Evolutionary conservation across 2,888 invertebrate species (phyloP).

Genomic region (Ecliptopera silaceata): DNA sequence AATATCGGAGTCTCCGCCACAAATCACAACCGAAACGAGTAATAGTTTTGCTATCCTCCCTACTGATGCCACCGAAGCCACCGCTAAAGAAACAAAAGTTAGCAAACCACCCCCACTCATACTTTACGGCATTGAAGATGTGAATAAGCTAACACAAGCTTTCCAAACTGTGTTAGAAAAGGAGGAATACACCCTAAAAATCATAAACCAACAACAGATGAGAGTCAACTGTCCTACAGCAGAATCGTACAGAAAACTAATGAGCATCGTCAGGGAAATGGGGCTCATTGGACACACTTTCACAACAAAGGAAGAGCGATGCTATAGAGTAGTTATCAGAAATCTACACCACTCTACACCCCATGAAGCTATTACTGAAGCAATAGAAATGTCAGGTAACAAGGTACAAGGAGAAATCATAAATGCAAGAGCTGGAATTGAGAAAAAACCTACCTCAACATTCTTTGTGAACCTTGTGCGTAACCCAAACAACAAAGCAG

Average conservation of each 20-base stretch:
- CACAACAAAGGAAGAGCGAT: slow-evolving; percentile 4
- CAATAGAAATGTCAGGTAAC: slow-evolving; percentile 7
- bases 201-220: neutral
- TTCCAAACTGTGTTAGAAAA: neutral
- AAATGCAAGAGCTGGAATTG: slow-evolving; percentile 6
- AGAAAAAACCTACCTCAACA: no score
- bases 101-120: neutral
- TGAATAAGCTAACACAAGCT: neutral
- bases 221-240: slow-evolving; percentile 4
- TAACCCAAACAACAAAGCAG: neutral
- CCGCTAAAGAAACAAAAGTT: neutral
- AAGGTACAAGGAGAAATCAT: slow-evolving; percentile 14
- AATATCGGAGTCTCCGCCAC: no score
- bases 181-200: neutral
- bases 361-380: slow-evolving; percentile 1
- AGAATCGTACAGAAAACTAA: slow-evolving; percentile 5
- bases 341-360: no score
- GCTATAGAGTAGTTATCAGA: neutral
- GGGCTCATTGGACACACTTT: slow-evolving; percentile 4
- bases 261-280: slow-evolving; percentile 2
- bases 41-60: neutral
- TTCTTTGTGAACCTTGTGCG: neutral
- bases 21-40: neutral
- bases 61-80: neutral
- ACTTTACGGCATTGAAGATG: no score